A percentile compares a stretch with the other conserved stretches of the same genome.
Evolutionary conservation across 1,140 invertebrate species (phyloP).

Genomic region (Homalodisca vitripennis): DNA sequence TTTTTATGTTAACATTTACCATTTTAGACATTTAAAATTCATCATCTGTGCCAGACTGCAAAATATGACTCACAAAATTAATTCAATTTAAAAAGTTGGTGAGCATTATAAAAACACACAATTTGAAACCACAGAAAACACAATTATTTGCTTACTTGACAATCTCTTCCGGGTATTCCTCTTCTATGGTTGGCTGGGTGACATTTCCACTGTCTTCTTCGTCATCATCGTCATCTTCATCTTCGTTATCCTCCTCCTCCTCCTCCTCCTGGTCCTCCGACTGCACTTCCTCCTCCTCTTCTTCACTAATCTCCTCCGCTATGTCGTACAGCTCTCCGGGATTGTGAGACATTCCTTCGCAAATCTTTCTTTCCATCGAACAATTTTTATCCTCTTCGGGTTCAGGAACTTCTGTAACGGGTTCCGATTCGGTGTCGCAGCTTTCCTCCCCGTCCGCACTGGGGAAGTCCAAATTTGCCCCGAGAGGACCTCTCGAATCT

Average conservation of each 20-base stretch:
- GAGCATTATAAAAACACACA: background rate
- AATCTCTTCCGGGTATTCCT: slow-evolving; percentile 19
- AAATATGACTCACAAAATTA: too few species aligned
- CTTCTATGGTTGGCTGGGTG: slow-evolving; percentile 10
- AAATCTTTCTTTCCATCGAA: background rate
- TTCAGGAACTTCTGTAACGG: background rate
- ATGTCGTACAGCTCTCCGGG: slow-evolving; percentile 25
- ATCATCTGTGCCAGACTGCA: too few species aligned
- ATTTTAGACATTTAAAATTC: too few species aligned
- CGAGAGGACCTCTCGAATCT: background rate
- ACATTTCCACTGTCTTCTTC: slow-evolving; percentile 18
- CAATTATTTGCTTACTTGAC: slow-evolving; percentile 24
- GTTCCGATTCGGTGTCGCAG: background rate
- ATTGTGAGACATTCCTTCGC: background rate
- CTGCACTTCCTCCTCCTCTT: slow-evolving; percentile 18
- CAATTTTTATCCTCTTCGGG: background rate
- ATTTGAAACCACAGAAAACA: background rate
- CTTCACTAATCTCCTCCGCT: slow-evolving; percentile 15
- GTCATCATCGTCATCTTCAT: background rate
- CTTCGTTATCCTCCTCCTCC: slow-evolving; percentile 13
- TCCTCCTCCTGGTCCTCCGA: slow-evolving; percentile 18
- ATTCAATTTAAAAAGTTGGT: too few species aligned
- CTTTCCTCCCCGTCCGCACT: slow-evolving; percentile 2
- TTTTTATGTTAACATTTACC: too few species aligned
- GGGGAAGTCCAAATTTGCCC: background rate